Evolutionary conservation across 1,140 invertebrate species (phyloP).

Genomic region (Drosophila tani): DNA sequence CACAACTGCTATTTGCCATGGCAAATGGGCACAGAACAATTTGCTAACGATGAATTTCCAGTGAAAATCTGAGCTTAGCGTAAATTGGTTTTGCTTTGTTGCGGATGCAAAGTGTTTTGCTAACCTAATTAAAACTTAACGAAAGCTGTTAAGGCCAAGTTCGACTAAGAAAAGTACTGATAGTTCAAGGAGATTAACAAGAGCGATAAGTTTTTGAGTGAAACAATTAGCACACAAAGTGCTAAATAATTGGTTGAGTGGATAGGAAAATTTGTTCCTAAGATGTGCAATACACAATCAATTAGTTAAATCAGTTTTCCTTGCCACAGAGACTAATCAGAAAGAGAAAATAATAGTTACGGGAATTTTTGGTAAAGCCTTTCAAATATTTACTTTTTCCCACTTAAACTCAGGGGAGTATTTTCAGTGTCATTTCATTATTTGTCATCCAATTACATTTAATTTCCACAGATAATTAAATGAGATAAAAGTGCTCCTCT

Average conservation of each 20-base stretch:
- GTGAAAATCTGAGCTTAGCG: conserved; percentile 26
- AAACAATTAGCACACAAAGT: conserved; percentile 1
- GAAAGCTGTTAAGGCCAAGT: conserved; percentile 27
- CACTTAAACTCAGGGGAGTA: not conserved
- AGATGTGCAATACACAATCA: not conserved
- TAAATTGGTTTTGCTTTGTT: conserved; percentile 35
- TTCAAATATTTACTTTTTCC: not conserved
- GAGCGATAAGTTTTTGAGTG: not conserved
- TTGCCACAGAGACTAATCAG: not conserved
- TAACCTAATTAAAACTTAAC: conserved; percentile 37
- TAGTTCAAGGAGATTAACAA: conserved; percentile 9
- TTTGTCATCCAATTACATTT: conserved; percentile 1
- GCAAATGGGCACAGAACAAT: conserved; percentile 21
- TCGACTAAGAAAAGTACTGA: conserved; percentile 6
- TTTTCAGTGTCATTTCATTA: conserved; percentile 1
- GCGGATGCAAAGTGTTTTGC: conserved; percentile 16
- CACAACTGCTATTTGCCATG: conserved; percentile 29
- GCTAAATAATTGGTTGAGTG: not conserved
- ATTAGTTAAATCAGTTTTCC: not conserved
- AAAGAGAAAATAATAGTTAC: not conserved
- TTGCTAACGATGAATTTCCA: conserved; percentile 30
- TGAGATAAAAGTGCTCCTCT: conserved; percentile 3
- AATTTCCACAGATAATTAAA: conserved; percentile 5
- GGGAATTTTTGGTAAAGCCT: too few relatives aligned
- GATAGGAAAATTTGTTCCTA: not conserved